Evolutionary conservation across 2,113 vertebrate species (phyloP).

Genomic region (Oreotrochilus melanogaster): DNA sequence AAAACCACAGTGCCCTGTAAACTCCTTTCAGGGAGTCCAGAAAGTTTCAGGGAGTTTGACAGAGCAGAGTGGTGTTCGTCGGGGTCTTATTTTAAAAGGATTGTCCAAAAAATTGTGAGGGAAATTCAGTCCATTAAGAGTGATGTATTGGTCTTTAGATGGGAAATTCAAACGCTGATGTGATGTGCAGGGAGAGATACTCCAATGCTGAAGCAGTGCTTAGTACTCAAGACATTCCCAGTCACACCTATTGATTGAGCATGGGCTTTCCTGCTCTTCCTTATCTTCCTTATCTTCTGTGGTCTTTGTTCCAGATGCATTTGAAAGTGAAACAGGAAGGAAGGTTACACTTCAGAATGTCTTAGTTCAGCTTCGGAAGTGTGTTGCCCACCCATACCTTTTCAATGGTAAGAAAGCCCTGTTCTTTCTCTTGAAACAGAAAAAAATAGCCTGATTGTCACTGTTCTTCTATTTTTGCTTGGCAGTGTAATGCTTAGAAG

Average conservation of each 20-base stretch:
- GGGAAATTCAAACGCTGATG: background rate
- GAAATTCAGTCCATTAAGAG: background rate
- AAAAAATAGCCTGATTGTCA: background rate
- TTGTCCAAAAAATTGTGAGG: background rate
- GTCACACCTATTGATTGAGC: background rate
- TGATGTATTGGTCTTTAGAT: background rate
- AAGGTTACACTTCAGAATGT: conserved; percentile 88
- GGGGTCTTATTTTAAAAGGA: background rate
- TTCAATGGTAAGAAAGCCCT: conserved; percentile 84
- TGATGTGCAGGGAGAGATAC: background rate
- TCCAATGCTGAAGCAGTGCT: background rate
- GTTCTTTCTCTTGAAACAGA: background rate
- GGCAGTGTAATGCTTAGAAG: background rate
- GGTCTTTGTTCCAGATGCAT: conserved; percentile 81
- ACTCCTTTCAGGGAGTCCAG: background rate
- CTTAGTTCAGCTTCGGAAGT: conserved; percentile 92
- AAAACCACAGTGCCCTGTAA: background rate
- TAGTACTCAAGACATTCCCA: background rate
- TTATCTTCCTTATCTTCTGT: no score
- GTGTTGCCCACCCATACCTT: conserved; percentile 91
- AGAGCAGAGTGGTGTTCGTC: background rate
- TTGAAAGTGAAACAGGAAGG: conserved; percentile 82
- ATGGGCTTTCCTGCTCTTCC: background rate
- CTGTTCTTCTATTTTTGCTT: background rate
- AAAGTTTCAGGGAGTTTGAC: background rate